These are phyloP conservation scores for Hydrotaea diabolus DNA, from an alignment of 2,888 invertebrate species.

Conservation along the genomic window DNA sequence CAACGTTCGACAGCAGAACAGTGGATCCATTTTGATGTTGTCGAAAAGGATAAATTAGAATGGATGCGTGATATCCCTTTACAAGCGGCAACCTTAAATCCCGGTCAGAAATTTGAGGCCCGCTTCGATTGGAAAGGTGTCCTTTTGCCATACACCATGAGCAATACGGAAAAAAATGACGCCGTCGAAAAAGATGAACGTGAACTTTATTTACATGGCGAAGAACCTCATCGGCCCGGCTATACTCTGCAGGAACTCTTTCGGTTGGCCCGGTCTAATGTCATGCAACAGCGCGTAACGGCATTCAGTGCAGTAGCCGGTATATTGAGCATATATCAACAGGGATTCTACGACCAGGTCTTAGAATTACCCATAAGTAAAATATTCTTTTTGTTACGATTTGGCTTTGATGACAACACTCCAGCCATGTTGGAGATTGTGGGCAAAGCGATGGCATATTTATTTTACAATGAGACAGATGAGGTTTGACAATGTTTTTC, in stretches of 20 bases:
- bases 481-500: constrained; percentile 81
- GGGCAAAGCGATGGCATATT: constrained; percentile 87
- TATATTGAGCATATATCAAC: constrained; percentile 86
- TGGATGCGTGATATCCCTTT: constrained; percentile 89
- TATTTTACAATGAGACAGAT: constrained; percentile 89
- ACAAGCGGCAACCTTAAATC: constrained; percentile 83
- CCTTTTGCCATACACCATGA: constrained; percentile 84
- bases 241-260: constrained; percentile 94
- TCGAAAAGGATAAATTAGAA: constrained; percentile 92
- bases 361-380: constrained; percentile 89
- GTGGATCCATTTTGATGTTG: constrained; percentile 92
- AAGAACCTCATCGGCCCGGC: constrained; percentile 91
- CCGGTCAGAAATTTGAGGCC: constrained; percentile 87
- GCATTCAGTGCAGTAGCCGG: constrained; percentile 91
- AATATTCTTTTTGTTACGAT: constrained; percentile 90
- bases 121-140: constrained; percentile 91
- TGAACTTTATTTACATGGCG: constrained; percentile 94
- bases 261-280: constrained; percentile 87
- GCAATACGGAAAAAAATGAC: neutral
- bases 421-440: constrained; percentile 88
- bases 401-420: constrained; percentile 92
- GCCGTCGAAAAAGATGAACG: constrained; percentile 80
- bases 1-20: constrained; percentile 84
- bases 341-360: constrained; percentile 89
- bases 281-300: constrained; percentile 91